Conservation (phyloP, 2,888 invertebrate genomes). For the Pseudanteris insignis region DNA sequence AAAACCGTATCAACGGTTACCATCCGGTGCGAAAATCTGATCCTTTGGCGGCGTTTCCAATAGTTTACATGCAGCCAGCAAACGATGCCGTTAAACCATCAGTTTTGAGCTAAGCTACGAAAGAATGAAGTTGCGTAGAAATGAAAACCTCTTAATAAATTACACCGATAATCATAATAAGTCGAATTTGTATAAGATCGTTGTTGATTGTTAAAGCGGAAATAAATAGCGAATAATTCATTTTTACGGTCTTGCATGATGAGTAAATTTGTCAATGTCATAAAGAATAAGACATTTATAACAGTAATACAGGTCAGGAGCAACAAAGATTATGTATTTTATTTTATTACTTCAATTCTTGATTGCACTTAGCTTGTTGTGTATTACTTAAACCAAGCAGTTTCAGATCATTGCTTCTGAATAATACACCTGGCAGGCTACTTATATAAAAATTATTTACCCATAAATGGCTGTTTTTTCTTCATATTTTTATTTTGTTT, state of each 20-base stretch:
- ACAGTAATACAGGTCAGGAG: conserved; percentile 16
- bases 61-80: conserved; percentile 57
- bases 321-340: conserved; percentile 1
- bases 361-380: neutral
- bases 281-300: conserved; percentile 16
- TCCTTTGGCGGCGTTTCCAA: conserved; percentile 57
- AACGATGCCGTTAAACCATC: conserved; percentile 44
- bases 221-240: conserved; percentile 13
- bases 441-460: no score
- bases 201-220: neutral
- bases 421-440: no score
- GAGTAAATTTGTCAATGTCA: conserved; percentile 23
- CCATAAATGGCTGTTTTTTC: no score
- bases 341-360: no score
- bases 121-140: no score
- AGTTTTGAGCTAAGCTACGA: conserved; percentile 26
- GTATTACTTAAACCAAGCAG: no score
- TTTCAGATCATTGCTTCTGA: no score
- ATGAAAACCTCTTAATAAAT: no score
- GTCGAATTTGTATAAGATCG: no score
- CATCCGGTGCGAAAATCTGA: conserved; percentile 61
- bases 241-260: conserved; percentile 21
- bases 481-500: no score
- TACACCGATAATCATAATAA: no score
- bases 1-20: conserved; percentile 69